phyloP scores from a whole-genome alignment of 2,113 vertebrate genomes.

The Camelus dromedarius region DNA sequence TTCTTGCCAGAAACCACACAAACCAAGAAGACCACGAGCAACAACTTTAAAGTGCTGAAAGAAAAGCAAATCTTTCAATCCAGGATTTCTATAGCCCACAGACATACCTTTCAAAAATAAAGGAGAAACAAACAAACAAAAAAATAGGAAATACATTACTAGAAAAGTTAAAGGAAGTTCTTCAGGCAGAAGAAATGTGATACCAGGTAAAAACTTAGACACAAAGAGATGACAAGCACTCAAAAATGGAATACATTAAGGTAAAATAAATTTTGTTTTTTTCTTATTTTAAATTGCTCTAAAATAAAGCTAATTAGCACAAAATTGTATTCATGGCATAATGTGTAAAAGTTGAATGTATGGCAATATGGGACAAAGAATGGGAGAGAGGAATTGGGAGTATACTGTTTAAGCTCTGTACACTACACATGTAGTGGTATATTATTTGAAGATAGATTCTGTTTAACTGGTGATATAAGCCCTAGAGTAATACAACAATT shows the following conservation, averaged over 20 bases:
- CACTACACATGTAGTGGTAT: not conserved
- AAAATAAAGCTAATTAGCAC: not conserved
- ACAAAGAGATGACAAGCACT: not conserved
- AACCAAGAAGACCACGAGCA: not conserved
- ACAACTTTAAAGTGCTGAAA: constrained; percentile 1
- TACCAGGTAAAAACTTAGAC: not conserved
- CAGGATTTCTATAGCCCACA: constrained; percentile 17
- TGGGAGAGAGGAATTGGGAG: not conserved
- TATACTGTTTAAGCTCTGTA: not conserved
- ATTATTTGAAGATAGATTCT: not conserved
- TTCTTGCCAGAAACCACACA: not conserved
- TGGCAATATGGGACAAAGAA: not conserved
- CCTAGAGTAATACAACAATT: not conserved
- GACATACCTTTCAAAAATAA: constrained; percentile 37
- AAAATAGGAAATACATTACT: not conserved
- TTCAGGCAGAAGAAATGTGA: not conserved
- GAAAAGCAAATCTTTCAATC: constrained; percentile 11
- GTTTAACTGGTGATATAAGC: not conserved
- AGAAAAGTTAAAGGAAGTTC: constrained; percentile 28
- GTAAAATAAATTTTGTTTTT: not conserved
- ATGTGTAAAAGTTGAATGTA: not conserved
- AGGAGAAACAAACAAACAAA: not conserved
- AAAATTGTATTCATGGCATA: not conserved
- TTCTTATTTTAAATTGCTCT: not conserved
- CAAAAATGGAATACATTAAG: constrained; percentile 19